These are phyloP conservation scores for Anodontia alba DNA, from an alignment of 2,888 invertebrate species.

Conservation along the genomic window DNA sequence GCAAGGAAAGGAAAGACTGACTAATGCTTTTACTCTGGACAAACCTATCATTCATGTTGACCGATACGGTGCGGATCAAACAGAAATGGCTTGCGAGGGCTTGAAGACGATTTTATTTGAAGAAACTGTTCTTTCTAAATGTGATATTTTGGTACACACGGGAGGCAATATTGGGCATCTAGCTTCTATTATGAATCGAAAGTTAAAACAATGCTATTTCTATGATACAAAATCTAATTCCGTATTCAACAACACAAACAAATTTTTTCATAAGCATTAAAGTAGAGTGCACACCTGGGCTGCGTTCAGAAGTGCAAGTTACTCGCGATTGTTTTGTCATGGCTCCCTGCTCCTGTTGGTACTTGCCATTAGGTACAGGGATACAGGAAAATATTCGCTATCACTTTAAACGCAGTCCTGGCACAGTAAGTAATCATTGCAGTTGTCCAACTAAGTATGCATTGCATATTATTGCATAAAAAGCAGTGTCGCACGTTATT, in stretches of 20 bases:
- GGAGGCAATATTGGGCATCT: constrained; percentile 37
- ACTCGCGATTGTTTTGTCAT: too few relatives aligned
- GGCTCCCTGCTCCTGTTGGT: too few relatives aligned
- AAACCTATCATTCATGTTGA: constrained; percentile 42
- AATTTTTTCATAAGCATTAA: too few relatives aligned
- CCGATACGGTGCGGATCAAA: neutral
- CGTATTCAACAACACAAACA: neutral
- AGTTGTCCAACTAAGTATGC: too few relatives aligned
- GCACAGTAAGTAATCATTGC: too few relatives aligned
- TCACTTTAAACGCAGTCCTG: too few relatives aligned
- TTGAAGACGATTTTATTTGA: constrained; percentile 38
- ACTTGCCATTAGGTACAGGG: too few relatives aligned
- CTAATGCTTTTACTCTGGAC: constrained; percentile 4
- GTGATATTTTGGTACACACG: constrained; percentile 35
- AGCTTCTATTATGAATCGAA: neutral
- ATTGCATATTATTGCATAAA: too few relatives aligned
- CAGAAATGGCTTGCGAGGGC: constrained; percentile 19
- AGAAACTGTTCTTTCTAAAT: constrained; percentile 26
- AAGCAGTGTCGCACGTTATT: too few relatives aligned
- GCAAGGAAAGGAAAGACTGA: neutral
- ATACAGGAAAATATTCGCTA: too few relatives aligned
- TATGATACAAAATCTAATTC: neutral
- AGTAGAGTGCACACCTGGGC: too few relatives aligned
- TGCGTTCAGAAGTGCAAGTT: too few relatives aligned
- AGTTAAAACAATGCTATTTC: neutral